These are phyloP conservation scores for Microctonus aethiopoides DNA, from an alignment of 2,888 invertebrate genomes.

Conservation along the genomic window DNA sequence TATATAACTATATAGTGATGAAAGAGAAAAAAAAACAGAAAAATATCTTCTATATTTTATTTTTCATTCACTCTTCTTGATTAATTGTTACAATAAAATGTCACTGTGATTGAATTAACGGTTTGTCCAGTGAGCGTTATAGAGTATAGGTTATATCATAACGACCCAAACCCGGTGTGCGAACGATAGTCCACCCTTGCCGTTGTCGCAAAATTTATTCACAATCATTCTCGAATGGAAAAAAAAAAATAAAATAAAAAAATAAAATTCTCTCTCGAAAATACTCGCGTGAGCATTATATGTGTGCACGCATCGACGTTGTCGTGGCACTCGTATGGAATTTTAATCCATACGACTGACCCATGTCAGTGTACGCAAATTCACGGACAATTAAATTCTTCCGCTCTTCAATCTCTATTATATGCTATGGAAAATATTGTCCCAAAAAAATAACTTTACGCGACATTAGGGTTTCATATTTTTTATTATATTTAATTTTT, in stretches of 20 bases:
- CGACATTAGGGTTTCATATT: slow-evolving; percentile 38
- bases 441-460: slow-evolving; percentile 38
- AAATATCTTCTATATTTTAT: slow-evolving; percentile 28
- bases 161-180: slow-evolving; percentile 26
- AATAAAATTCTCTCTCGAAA: slow-evolving; percentile 39
- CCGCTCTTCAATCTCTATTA: slow-evolving; percentile 49
- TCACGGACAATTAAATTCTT: slow-evolving; percentile 49
- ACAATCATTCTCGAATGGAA: slow-evolving; percentile 36
- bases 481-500: not conserved
- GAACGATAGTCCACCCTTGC: slow-evolving; percentile 23
- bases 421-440: slow-evolving; percentile 43
- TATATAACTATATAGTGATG: not conserved
- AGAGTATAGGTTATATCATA: slow-evolving; percentile 34
- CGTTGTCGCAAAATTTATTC: slow-evolving; percentile 38
- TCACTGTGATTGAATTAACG: slow-evolving; percentile 46
- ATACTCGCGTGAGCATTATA: slow-evolving; percentile 28
- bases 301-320: slow-evolving; percentile 3
- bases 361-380: slow-evolving; percentile 43
- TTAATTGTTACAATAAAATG: slow-evolving; percentile 43
- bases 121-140: slow-evolving; percentile 36
- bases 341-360: slow-evolving; percentile 43
- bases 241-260: slow-evolving; percentile 28
- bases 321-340: slow-evolving; percentile 37
- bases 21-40: slow-evolving; percentile 32
- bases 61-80: slow-evolving; percentile 28